A percentile compares a stretch with the other conserved stretches of the same genome.
phyloP scores from a whole-genome alignment of 2,113 vertebrate species.

The Periophthalmus modestus region DNA sequence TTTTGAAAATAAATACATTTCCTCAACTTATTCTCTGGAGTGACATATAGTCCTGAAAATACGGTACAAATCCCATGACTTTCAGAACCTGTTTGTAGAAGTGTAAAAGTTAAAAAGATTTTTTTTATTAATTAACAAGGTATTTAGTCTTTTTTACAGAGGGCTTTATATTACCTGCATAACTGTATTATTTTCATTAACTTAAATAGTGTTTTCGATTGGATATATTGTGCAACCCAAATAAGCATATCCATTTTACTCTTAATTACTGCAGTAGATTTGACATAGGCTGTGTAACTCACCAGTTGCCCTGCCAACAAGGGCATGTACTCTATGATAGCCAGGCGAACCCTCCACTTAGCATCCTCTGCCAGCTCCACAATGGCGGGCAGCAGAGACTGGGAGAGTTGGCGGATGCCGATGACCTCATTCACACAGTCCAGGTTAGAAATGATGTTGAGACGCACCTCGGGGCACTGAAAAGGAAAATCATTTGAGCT shows the following conservation, averaged over 20 bases:
- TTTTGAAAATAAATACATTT: no score
- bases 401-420: conserved; percentile 88
- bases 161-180: no score
- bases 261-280: not conserved
- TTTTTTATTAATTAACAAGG: no score
- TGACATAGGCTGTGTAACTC: conserved; percentile 51
- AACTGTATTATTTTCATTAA: no score
- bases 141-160: no score
- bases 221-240: no score
- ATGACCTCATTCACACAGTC: conserved; percentile 92
- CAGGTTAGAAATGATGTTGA: conserved; percentile 92
- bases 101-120: no score
- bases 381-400: conserved; percentile 88
- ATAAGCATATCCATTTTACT: not conserved
- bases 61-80: no score
- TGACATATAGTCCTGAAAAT: no score
- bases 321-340: conserved; percentile 92
- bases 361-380: conserved; percentile 90
- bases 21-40: no score
- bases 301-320: conserved; percentile 90
- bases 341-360: conserved; percentile 90
- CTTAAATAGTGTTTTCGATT: no score
- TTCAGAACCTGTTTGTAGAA: no score
- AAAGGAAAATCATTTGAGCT: not conserved
- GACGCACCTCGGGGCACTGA: conserved; percentile 88